phyloP scores from a whole-genome alignment of 1,140 invertebrate genomes.

The Phenacoccus solenopsis region DNA sequence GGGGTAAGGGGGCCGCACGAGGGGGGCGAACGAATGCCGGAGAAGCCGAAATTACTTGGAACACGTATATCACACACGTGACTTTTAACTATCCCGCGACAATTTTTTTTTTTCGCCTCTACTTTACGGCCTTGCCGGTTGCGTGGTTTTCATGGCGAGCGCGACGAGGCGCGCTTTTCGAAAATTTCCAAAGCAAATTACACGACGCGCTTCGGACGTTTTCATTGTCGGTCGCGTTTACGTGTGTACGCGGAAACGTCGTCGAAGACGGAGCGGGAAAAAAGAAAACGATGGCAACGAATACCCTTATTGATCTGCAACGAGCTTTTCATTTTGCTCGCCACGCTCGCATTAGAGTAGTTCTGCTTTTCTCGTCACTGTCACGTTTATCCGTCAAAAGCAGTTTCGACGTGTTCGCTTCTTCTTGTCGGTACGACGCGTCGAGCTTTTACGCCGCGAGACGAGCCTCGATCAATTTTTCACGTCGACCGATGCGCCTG shows the following conservation, averaged over 20 bases:
- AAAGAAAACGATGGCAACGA: too few relatives aligned
- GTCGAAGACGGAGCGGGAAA: too few relatives aligned
- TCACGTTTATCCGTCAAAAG: conserved; percentile 14
- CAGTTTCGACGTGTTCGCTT: conserved; percentile 5
- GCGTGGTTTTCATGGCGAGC: too few relatives aligned
- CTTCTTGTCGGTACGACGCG: background rate
- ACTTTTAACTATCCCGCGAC: conserved; percentile 4
- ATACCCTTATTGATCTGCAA: background rate
- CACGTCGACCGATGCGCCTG: too few relatives aligned
- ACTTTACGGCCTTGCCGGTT: background rate
- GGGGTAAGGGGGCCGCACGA: background rate
- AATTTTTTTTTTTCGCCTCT: background rate
- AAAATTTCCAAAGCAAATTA: too few relatives aligned
- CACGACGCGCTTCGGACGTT: too few relatives aligned
- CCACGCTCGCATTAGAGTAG: background rate
- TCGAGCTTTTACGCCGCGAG: background rate
- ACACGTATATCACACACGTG: conserved; percentile 13
- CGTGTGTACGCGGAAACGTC: too few relatives aligned
- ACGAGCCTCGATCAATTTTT: background rate
- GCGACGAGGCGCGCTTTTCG: too few relatives aligned
- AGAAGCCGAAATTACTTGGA: background rate
- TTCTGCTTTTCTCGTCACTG: conserved; percentile 11
- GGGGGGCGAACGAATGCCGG: background rate
- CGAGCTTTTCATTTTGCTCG: conserved; percentile 4
- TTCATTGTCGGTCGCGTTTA: too few relatives aligned